Evolutionary conservation across 2,888 invertebrate species (phyloP).

Genomic region (Alcis repandata): DNA sequence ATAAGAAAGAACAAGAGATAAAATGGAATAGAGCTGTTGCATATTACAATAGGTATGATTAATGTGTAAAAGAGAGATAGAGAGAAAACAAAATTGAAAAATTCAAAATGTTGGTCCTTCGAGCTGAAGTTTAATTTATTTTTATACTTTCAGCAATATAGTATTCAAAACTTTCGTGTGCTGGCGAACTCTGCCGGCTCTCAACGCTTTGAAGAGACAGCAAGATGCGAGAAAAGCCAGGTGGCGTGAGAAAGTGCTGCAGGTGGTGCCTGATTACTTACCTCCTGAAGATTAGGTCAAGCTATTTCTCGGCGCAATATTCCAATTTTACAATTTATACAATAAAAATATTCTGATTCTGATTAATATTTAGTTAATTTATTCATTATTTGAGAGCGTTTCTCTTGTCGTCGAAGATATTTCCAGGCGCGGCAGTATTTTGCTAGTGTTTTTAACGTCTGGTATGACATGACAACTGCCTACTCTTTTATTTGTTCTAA

Average conservation of each 20-base stretch:
- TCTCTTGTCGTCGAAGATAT: too few relatives aligned
- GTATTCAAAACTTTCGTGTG: constrained; percentile 76
- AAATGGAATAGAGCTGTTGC: constrained; percentile 78
- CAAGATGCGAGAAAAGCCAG: constrained; percentile 89
- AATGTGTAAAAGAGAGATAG: neutral
- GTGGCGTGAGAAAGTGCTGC: constrained; percentile 91
- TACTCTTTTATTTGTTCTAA: too few relatives aligned
- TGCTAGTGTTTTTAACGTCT: too few relatives aligned
- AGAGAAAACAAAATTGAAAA: neutral
- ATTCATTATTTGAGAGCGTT: too few relatives aligned
- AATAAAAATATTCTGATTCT: too few relatives aligned
- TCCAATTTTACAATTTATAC: neutral
- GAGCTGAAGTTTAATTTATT: neutral
- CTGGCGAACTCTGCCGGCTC: constrained; percentile 89
- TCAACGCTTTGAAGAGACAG: constrained; percentile 88
- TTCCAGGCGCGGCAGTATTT: too few relatives aligned
- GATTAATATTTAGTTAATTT: neutral
- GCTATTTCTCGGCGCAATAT: neutral
- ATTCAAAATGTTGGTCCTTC: constrained; percentile 16
- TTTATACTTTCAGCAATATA: constrained; percentile 68
- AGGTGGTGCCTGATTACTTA: constrained; percentile 90
- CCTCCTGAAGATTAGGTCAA: constrained; percentile 81
- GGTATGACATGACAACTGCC: too few relatives aligned
- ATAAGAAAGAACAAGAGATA: constrained; percentile 77
- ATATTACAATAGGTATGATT: constrained; percentile 80